Percentiles rank a stretch among this genome's conserved stretches.
These are phyloP conservation scores for Aurelia sp. DNA, from an alignment of 30 jellyfish, hydroid and myxozoan species.

Conservation along the genomic window DNA sequence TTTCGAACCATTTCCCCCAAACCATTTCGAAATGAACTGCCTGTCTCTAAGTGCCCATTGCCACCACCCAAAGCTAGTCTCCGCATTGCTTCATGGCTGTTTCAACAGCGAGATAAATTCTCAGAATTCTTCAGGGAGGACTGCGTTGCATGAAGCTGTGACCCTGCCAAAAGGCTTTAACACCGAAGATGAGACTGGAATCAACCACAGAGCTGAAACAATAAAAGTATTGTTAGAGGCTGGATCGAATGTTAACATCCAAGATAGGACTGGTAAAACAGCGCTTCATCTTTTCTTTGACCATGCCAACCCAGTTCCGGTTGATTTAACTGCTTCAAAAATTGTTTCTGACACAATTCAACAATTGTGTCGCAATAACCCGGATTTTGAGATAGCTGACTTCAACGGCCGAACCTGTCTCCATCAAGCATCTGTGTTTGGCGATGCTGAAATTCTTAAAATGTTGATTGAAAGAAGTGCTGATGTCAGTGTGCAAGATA, in stretches of 20 bases:
- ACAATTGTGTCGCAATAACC: not conserved
- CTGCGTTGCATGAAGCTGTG: slow-evolving; percentile 25
- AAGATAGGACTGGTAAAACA: slow-evolving; percentile 7
- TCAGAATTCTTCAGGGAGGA: slow-evolving; percentile 12
- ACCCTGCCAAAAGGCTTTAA: slow-evolving; percentile 6
- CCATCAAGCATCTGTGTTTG: slow-evolving; percentile 25
- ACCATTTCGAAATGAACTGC: not conserved
- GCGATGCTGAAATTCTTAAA: not conserved
- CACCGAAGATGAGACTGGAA: not conserved
- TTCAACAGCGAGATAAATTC: not conserved
- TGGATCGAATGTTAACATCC: slow-evolving; percentile 6
- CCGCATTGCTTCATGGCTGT: slow-evolving; percentile 2
- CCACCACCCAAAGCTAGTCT: slow-evolving; percentile 9
- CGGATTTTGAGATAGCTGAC: not conserved
- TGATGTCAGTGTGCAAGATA: not conserved
- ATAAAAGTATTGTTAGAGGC: not conserved
- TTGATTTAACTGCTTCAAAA: not conserved
- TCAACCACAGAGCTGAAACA: not conserved
- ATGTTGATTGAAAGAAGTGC: not conserved
- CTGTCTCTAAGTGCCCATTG: slow-evolving; percentile 16
- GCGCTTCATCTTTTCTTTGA: slow-evolving; percentile 29
- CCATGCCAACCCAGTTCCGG: not conserved
- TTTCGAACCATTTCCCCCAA: not conserved
- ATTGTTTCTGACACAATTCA: not conserved
- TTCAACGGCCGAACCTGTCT: not conserved